A percentile compares a stretch with the other conserved stretches of the same genome.
Conservation (phyloP, 2,888 invertebrate species). For the Agrotis exclamationis region DNA sequence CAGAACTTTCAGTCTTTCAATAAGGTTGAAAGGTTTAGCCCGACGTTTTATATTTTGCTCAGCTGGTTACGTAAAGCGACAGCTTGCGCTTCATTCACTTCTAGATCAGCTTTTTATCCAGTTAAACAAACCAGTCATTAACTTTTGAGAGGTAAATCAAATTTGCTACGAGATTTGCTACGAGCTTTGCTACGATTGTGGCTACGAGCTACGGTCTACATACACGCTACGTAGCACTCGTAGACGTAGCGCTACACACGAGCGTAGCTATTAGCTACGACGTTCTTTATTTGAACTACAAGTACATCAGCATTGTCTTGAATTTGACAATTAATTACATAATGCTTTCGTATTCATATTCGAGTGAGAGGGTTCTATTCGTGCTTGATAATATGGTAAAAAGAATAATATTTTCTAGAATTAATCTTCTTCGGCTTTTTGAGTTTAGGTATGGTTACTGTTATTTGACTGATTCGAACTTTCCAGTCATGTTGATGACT, state of each 20-base stretch:
- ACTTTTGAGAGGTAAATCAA: slow-evolving; percentile 12
- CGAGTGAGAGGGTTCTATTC: neutral
- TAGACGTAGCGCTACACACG: slow-evolving; percentile 49
- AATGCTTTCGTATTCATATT: neutral
- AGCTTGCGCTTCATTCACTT: slow-evolving; percentile 55
- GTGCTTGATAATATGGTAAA: neutral
- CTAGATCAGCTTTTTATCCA: slow-evolving; percentile 16
- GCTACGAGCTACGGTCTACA: slow-evolving; percentile 55
- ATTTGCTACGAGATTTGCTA: slow-evolving; percentile 39
- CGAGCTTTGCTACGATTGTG: slow-evolving; percentile 48
- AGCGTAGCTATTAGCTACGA: slow-evolving; percentile 39
- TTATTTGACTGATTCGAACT: neutral
- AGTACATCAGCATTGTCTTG: slow-evolving; percentile 14
- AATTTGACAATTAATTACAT: slow-evolving; percentile 11
- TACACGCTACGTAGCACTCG: slow-evolving; percentile 51
- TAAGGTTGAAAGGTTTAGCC: slow-evolving; percentile 13
- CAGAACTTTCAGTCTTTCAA: slow-evolving; percentile 13
- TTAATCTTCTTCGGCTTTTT: neutral
- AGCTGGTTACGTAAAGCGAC: slow-evolving; percentile 67
- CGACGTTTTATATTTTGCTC: slow-evolving; percentile 36
- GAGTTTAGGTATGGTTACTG: slow-evolving; percentile 23
- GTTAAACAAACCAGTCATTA: slow-evolving; percentile 16
- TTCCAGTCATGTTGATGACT: neutral
- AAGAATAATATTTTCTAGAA: neutral
- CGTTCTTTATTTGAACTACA: slow-evolving; percentile 12